A percentile compares a stretch with the other conserved stretches of the same genome.
These are phyloP conservation scores for Brachycybe producta DNA, from an alignment of 2,888 invertebrate species.

Conservation along the genomic window DNA sequence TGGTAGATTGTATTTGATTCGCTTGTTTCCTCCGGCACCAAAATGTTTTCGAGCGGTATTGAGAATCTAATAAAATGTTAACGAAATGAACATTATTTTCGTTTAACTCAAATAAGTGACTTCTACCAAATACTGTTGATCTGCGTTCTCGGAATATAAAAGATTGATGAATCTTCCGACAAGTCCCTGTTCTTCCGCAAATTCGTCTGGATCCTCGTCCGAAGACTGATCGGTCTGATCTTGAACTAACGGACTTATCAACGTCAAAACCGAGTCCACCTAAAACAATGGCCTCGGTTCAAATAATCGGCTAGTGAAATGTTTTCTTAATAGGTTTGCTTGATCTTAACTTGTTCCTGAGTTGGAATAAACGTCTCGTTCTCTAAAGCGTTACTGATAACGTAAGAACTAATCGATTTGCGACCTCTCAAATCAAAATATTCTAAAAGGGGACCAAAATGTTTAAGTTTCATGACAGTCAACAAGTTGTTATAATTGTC, in stretches of 20 bases:
- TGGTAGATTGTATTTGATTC: constrained; percentile 83
- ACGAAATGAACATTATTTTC: background rate
- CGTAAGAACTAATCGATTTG: constrained; percentile 70
- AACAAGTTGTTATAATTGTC: constrained; percentile 88
- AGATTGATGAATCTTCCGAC: constrained; percentile 50
- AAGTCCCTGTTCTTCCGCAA: constrained; percentile 86
- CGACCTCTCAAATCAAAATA: constrained; percentile 71
- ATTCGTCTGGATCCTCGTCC: constrained; percentile 79
- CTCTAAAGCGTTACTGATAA: constrained; percentile 79
- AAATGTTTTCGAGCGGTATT: constrained; percentile 78
- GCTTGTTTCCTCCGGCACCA: constrained; percentile 72
- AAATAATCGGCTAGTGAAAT: background rate
- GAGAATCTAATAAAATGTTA: constrained; percentile 51
- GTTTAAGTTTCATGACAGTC: constrained; percentile 68
- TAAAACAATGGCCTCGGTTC: constrained; percentile 26
- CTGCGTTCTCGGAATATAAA: constrained; percentile 41
- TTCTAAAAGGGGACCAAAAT: constrained; percentile 72
- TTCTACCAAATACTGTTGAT: constrained; percentile 41
- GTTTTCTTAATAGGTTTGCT: no score
- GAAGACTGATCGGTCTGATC: constrained; percentile 66
- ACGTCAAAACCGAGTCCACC: constrained; percentile 60
- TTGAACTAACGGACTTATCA: constrained; percentile 72
- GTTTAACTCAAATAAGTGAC: background rate
- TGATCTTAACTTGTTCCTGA: constrained; percentile 60
- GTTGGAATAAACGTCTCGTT: constrained; percentile 74